Conservation (phyloP, 2,797 vertebrate genomes). For the Halcyon smyrnensis region DNA sequence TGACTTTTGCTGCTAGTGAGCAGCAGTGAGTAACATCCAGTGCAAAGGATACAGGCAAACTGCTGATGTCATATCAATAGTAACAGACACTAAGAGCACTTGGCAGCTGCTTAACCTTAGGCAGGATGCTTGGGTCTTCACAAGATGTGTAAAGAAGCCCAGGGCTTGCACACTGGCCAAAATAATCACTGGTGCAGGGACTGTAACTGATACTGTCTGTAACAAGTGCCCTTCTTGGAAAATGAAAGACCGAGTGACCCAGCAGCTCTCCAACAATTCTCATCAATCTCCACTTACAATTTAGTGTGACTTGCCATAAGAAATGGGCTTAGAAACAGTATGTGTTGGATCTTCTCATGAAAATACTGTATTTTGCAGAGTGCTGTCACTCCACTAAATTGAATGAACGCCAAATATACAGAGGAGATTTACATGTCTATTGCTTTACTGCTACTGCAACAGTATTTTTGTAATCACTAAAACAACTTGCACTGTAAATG, state of each 20-base stretch:
- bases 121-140: background rate
- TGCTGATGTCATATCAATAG: background rate
- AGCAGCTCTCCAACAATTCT: background rate
- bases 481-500: slow-evolving; percentile 34
- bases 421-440: slow-evolving; percentile 53
- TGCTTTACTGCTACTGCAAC: slow-evolving; percentile 14
- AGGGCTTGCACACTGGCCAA: background rate
- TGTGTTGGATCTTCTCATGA: background rate
- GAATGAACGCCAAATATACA: slow-evolving; percentile 41
- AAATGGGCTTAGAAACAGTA: background rate
- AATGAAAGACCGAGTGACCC: background rate
- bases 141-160: background rate
- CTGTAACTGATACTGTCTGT: background rate
- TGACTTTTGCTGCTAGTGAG: background rate
- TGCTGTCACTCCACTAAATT: slow-evolving; percentile 37
- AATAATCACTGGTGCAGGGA: background rate
- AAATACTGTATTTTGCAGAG: slow-evolving; percentile 18
- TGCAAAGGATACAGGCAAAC: background rate
- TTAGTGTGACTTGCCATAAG: slow-evolving; percentile 4
- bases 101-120: background rate
- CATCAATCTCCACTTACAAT: slow-evolving; percentile 34
- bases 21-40: background rate
- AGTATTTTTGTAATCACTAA: slow-evolving; percentile 44
- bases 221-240: background rate
- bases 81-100: background rate